phyloP scores from a whole-genome alignment of 2,888 invertebrate genomes.

The Girardia tigrina region DNA sequence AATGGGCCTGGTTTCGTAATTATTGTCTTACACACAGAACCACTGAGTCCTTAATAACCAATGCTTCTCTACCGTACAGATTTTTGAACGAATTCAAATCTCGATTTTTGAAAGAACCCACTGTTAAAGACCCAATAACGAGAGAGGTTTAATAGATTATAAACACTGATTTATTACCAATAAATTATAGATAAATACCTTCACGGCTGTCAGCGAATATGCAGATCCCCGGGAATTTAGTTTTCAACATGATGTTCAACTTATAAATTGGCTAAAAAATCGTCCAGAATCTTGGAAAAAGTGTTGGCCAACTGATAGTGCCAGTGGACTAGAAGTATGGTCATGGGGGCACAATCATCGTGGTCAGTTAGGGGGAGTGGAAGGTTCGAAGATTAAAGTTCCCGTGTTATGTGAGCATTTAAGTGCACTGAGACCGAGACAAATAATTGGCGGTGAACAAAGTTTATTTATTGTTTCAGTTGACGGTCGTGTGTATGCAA shows the following conservation, averaged over 20 bases:
- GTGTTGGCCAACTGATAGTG: constrained; percentile 42
- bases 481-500: constrained; percentile 60
- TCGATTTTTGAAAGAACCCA: background rate
- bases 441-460: constrained; percentile 77
- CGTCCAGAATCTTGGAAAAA: constrained; percentile 9
- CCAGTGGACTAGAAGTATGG: constrained; percentile 59
- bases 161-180: no score
- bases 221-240: constrained; percentile 27
- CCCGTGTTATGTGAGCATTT: constrained; percentile 76
- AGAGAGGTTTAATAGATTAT: background rate
- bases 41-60: constrained; percentile 66
- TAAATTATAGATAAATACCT: background rate
- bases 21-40: constrained; percentile 79
- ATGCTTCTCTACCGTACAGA: constrained; percentile 40
- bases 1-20: constrained; percentile 76
- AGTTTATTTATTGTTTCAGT: constrained; percentile 82
- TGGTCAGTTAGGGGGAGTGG: constrained; percentile 81
- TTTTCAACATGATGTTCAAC: constrained; percentile 25
- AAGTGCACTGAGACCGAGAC: constrained; percentile 70
- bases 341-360: constrained; percentile 93
- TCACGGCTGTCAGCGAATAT: constrained; percentile 21
- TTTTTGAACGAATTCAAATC: background rate
- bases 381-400: constrained; percentile 78
- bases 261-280: constrained; percentile 25
- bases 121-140: background rate